Percentiles rank a stretch among this genome's conserved stretches.
phyloP scores from a whole-genome alignment of 2,113 vertebrate genomes.

The Echinops telfairi region DNA sequence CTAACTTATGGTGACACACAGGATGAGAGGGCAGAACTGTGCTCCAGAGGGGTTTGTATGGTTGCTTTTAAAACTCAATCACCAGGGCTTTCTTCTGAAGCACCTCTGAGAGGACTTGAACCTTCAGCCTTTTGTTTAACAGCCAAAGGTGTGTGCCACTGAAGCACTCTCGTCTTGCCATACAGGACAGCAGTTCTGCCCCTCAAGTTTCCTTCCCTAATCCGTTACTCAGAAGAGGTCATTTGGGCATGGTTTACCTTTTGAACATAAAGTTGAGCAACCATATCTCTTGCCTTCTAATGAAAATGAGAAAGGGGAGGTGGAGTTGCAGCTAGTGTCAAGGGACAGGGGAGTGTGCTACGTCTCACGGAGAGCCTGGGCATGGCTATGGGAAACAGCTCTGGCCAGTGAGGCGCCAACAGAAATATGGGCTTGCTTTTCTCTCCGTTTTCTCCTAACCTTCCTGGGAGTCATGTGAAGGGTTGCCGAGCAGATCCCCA shows the following conservation, averaged over 20 bases:
- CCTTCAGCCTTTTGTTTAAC: neutral
- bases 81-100: neutral
- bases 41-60: too few species aligned
- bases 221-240: neutral
- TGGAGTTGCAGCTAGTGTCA: neutral
- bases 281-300: neutral
- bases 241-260: neutral
- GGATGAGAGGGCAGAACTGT: neutral
- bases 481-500: too few species aligned
- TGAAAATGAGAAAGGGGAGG: neutral
- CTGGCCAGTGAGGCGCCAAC: accelerated
- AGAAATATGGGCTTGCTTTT: neutral
- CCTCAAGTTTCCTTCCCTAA: neutral
- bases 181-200: too few species aligned
- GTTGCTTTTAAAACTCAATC: neutral
- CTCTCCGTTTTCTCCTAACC: neutral
- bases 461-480: too few species aligned
- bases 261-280: neutral
- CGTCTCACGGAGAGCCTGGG: too few species aligned
- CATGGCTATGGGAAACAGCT: accelerated
- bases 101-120: neutral
- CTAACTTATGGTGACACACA: too few species aligned
- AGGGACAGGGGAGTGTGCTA: neutral
- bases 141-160: neutral
- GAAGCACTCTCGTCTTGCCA: neutral